A percentile compares a stretch with the other conserved stretches of the same genome.
Evolutionary conservation across 2,888 invertebrate genomes (phyloP).

Genomic region (Agrochola lota): DNA sequence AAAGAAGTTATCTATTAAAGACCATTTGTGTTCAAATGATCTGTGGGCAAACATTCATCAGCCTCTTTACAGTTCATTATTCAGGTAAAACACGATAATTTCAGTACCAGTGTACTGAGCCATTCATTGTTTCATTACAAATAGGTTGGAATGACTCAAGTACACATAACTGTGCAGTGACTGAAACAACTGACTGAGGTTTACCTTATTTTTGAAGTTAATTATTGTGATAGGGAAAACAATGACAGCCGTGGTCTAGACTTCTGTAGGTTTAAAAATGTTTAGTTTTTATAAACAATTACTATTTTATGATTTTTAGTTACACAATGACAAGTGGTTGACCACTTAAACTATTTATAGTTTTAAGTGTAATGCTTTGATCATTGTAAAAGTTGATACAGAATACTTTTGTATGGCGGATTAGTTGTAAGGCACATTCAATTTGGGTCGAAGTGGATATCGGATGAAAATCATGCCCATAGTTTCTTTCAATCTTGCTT

Average conservation of each 20-base stretch:
- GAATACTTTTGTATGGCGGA: neutral
- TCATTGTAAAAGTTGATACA: neutral
- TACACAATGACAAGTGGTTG: neutral
- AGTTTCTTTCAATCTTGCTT: neutral
- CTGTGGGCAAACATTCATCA: neutral
- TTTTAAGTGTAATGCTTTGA: neutral
- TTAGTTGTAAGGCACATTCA: neutral
- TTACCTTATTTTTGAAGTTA: slow-evolving; percentile 41
- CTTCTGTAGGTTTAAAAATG: neutral
- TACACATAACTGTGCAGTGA: slow-evolving; percentile 1
- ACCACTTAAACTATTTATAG: neutral
- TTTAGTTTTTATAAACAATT: neutral
- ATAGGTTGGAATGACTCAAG: slow-evolving; percentile 24
- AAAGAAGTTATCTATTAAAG: neutral
- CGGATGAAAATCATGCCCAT: neutral
- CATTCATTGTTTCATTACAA: slow-evolving; percentile 39
- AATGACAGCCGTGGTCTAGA: neutral
- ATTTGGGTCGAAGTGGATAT: neutral
- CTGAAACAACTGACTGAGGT: neutral
- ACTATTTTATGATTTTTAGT: slow-evolving; percentile 1
- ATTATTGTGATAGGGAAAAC: slow-evolving; percentile 22
- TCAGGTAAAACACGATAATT: slow-evolving; percentile 22
- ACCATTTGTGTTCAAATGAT: slow-evolving; percentile 1
- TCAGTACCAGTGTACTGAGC: slow-evolving; percentile 6
- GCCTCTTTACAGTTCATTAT: slow-evolving; percentile 15